Evolutionary conservation across 2,797 vertebrate species (phyloP).

Genomic region (Loris lydekkerianus): DNA sequence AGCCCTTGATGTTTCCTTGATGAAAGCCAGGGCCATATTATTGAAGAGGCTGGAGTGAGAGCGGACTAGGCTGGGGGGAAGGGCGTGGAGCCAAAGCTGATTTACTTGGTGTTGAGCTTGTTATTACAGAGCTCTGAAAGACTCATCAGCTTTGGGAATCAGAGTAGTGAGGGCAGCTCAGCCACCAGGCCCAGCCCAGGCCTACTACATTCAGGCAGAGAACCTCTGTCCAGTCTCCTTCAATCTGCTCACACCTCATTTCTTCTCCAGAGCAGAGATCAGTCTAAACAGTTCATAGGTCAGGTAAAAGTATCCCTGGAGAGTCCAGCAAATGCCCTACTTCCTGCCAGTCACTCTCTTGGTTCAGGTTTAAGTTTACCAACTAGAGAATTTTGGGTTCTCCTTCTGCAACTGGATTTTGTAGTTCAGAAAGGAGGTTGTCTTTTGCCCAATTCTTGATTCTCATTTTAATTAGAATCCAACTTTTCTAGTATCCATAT

Average conservation of each 20-base stretch:
- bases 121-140: slow-evolving; percentile 63
- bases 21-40: slow-evolving; percentile 74
- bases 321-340: slow-evolving; percentile 70
- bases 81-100: slow-evolving; percentile 43
- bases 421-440: slow-evolving; percentile 15
- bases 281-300: slow-evolving; percentile 74
- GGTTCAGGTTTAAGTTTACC: slow-evolving; percentile 64
- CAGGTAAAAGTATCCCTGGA: slow-evolving; percentile 75
- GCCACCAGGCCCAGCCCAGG: neutral
- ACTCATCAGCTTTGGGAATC: slow-evolving; percentile 50
- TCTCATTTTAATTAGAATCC: slow-evolving; percentile 53
- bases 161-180: neutral
- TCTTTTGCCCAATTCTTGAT: slow-evolving; percentile 65
- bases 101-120: slow-evolving; percentile 71
- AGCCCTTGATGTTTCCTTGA: slow-evolving; percentile 80
- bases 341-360: slow-evolving; percentile 76
- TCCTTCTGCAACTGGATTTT: slow-evolving; percentile 48
- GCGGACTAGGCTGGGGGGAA: slow-evolving; percentile 36
- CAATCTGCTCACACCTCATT: slow-evolving; percentile 73
- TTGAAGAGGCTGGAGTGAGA: slow-evolving; percentile 73
- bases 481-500: slow-evolving; percentile 54
- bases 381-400: slow-evolving; percentile 61
- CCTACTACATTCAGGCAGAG: neutral
- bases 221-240: slow-evolving; percentile 62
- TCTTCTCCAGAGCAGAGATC: slow-evolving; percentile 66